Evolutionary conservation across 2,888 invertebrate species (phyloP), one percentile per base, ranked within the genome.

Genomic region (Sarcophaga variegata): DNA sequence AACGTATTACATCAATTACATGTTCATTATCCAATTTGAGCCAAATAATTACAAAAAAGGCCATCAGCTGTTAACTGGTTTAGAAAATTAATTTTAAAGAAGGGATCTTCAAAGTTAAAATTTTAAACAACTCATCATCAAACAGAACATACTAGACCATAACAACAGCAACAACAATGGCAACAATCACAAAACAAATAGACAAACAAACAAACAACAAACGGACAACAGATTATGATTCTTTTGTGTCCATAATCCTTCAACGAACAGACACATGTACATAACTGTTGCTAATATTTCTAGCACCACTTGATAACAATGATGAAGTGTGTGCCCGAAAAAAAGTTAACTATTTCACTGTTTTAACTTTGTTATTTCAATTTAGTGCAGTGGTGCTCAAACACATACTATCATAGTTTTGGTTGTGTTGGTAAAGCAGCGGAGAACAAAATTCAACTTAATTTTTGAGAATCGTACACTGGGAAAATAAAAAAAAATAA

Each of bases 81-180:
- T 79, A 81, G 83, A 79, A 84, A 84, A 81, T 84, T 81, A 72
- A 76, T 67, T 76, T 71, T 14, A 12, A 79, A 66, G 37, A 80
- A 83, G 75, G 1, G 67, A 67, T 62, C 59, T 76, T 70, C 78
- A 75, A 70, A 81, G 54, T 45, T 45, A 25, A 49, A 70, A 66
- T 75, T 83, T 27, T 64, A 70, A 81, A 81, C 74, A 81, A 59
- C 69, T 45, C 70, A 75, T 60, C 77, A 80, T 54, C 49, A 14
- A 49, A 49, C 14, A 14, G 4, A 49, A 1, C 4, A 49, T 49
- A 49, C 14, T 14, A 49, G 14, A 14, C 49, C 49, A 14, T 14
- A 11, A 49, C 47, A 49, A 49, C 49, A 49, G 4, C 14, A 49
- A 49, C 49, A 49, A 70, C 70, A 62, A 37, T 37, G 37, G 6